These are phyloP conservation scores for Tupaia tana DNA, from an alignment of 2,113 vertebrate genomes.

Conservation along the genomic window DNA sequence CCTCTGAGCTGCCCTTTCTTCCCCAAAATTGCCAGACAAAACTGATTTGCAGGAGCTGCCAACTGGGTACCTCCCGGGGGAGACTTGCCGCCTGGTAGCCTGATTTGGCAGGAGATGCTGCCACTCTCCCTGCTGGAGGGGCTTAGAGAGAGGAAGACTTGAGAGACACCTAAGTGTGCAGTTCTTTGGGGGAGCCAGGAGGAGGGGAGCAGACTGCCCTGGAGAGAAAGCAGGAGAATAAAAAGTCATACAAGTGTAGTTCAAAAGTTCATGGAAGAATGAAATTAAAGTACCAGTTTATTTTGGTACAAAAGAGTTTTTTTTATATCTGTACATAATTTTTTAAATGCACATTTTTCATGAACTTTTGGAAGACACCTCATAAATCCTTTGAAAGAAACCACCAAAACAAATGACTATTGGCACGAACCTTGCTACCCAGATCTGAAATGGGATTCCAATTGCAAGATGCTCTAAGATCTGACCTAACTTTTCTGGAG, in stretches of 20 bases:
- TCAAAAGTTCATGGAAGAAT: no score
- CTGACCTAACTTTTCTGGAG: neutral
- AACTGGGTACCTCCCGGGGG: neutral
- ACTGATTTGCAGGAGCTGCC: neutral
- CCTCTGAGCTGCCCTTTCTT: conserved; percentile 57
- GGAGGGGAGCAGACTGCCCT: neutral
- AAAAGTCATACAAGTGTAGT: neutral
- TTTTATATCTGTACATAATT: no score
- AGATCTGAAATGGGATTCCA: neutral
- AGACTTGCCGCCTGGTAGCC: neutral
- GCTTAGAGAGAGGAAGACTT: neutral
- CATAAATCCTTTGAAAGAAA: neutral
- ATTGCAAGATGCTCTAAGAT: neutral
- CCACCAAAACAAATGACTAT: neutral
- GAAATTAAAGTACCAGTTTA: no score
- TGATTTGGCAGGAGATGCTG: neutral
- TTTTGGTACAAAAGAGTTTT: no score
- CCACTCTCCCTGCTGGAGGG: neutral
- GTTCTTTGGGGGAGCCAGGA: neutral
- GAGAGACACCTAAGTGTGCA: neutral
- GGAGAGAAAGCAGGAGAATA: neutral
- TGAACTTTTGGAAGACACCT: no score
- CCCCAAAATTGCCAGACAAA: conserved; percentile 58
- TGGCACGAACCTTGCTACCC: neutral
- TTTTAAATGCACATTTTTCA: no score